A percentile compares a stretch with the other conserved stretches of the same genome.
These are phyloP conservation scores for Rhopalosiphum padi DNA, from an alignment of 1,140 invertebrate species.

Conservation along the genomic window DNA sequence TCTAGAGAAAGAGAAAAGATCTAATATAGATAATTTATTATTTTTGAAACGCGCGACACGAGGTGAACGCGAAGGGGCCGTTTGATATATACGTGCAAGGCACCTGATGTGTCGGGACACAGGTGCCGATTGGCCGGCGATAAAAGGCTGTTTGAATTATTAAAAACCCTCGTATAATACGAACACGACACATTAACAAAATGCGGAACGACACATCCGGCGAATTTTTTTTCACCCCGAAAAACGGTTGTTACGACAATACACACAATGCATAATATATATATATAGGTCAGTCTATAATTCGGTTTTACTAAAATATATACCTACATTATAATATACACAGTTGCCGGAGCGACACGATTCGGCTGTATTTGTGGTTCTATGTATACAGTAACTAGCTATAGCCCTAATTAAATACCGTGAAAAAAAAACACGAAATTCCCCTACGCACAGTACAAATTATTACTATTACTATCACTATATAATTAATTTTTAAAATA, in stretches of 20 bases:
- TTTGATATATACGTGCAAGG: conserved; percentile 31
- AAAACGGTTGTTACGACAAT: conserved; percentile 35
- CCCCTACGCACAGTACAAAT: background rate
- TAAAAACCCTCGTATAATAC: conserved; percentile 41
- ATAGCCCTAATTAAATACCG: background rate
- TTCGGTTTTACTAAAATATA: background rate
- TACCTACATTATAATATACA: background rate
- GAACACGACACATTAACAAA: conserved; percentile 41
- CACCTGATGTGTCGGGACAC: conserved; percentile 50
- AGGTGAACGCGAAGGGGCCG: conserved; percentile 7
- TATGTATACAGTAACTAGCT: background rate
- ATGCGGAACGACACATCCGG: conserved; percentile 45
- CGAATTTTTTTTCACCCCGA: conserved; percentile 13
- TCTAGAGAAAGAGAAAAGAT: conserved; percentile 72
- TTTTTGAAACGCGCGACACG: background rate
- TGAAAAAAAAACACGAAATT: background rate
- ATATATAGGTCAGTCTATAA: background rate
- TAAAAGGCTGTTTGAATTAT: conserved; percentile 54
- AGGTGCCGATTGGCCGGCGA: conserved; percentile 53
- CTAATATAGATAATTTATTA: conserved; percentile 25
- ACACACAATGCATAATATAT: background rate
- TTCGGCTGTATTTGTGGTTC: background rate
- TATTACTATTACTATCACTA: background rate
- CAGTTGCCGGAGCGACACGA: background rate
- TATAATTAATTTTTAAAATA: conserved; percentile 1